These are phyloP conservation scores for Addax nasomaculatus DNA, from an alignment of 2,113 vertebrate species.

Conservation along the genomic window DNA sequence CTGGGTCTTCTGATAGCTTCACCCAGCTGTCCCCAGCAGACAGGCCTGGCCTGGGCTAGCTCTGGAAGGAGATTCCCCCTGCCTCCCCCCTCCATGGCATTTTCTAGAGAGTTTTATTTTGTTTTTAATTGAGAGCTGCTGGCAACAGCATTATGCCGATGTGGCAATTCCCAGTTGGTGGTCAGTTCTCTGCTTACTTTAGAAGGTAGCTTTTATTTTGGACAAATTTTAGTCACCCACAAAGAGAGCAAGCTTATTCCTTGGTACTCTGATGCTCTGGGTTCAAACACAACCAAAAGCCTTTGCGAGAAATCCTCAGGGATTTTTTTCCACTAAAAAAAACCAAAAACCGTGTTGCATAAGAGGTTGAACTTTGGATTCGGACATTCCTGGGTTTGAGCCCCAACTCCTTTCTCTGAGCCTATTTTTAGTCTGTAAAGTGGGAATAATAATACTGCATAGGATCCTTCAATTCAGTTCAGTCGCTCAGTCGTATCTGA, in stretches of 20 bases:
- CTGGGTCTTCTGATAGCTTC: neutral
- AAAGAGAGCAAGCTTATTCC: neutral
- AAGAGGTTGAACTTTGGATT: neutral
- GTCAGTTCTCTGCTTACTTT: neutral
- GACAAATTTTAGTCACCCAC: neutral
- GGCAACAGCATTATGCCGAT: neutral
- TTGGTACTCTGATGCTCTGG: neutral
- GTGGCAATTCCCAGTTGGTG: neutral
- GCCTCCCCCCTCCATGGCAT: neutral
- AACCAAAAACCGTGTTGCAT: neutral
- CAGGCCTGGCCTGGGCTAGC: neutral
- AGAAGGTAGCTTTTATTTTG: neutral
- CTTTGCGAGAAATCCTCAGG: neutral
- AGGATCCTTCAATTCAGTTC: neutral
- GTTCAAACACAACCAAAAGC: neutral
- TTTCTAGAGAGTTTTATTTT: neutral
- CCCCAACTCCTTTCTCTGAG: neutral
- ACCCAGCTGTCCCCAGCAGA: neutral
- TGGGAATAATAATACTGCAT: neutral
- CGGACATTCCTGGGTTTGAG: neutral
- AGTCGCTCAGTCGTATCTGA: too few relatives aligned
- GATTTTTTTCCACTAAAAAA: neutral
- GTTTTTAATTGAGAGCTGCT: neutral
- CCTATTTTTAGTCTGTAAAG: constrained; percentile 7
- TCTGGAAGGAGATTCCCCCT: neutral